These are phyloP conservation scores for Eonycteris spelaea DNA, from an alignment of 2,113 vertebrate genomes.

Conservation along the genomic window DNA sequence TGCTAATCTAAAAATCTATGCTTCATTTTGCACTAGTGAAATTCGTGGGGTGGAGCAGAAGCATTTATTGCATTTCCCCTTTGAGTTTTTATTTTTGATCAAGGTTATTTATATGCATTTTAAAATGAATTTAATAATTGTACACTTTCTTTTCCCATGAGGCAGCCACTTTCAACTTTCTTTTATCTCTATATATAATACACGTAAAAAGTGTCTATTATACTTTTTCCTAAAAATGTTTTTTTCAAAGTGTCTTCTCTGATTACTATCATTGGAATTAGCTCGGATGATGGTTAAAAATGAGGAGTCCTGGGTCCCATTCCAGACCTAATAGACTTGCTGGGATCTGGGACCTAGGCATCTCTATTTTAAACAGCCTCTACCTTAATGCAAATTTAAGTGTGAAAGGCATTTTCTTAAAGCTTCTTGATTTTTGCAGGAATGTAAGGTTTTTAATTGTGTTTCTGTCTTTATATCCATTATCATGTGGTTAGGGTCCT, in stretches of 20 bases:
- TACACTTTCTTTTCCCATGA: background rate
- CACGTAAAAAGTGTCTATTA: background rate
- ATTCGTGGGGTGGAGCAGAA: background rate
- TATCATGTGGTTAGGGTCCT: background rate
- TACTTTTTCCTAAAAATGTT: background rate
- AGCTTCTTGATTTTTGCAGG: background rate
- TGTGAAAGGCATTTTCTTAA: background rate
- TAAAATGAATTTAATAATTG: background rate
- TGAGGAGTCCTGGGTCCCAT: background rate
- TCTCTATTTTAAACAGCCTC: background rate
- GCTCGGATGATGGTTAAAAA: background rate
- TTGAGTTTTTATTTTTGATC: slow-evolving; percentile 32
- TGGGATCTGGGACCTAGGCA: background rate
- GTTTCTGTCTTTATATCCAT: background rate
- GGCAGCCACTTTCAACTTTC: background rate
- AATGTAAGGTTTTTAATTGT: background rate
- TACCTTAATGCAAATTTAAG: background rate
- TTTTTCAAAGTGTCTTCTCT: background rate
- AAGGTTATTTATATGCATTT: background rate
- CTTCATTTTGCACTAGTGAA: background rate
- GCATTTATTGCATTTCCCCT: background rate
- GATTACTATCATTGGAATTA: background rate
- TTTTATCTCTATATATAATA: background rate
- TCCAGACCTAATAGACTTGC: background rate
- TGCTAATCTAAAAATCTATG: background rate